A percentile compares a stretch with the other conserved stretches of the same genome.
Evolutionary conservation across 2,888 invertebrate genomes (phyloP).

Genomic region (Lasioglossum marginatum): DNA sequence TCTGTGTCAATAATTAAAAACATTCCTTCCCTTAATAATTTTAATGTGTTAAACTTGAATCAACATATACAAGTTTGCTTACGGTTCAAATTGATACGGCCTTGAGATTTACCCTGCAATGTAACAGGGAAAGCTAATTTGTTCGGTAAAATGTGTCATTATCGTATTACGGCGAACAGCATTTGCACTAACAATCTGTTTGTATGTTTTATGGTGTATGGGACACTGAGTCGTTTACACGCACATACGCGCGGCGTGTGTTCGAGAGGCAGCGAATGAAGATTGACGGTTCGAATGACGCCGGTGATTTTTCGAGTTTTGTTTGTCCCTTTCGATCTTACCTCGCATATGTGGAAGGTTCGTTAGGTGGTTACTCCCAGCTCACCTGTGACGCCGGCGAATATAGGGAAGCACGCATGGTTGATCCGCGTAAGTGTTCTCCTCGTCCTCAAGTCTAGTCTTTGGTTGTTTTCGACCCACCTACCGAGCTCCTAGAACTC

Average conservation of each 20-base stretch:
- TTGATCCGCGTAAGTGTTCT: slow-evolving; percentile 76
- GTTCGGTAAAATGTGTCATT: neutral
- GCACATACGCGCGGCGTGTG: neutral
- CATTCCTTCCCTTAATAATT: neutral
- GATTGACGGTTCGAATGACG: slow-evolving; percentile 6
- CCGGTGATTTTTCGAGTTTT: slow-evolving; percentile 5
- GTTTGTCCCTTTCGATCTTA: slow-evolving; percentile 20
- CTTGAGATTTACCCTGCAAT: neutral
- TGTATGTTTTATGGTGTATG: neutral
- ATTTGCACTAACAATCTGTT: slow-evolving; percentile 6
- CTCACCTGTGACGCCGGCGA: slow-evolving; percentile 75
- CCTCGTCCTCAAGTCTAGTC: slow-evolving; percentile 70
- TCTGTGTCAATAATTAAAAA: neutral
- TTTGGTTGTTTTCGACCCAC: slow-evolving; percentile 62
- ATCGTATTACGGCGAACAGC: neutral
- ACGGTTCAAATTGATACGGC: neutral
- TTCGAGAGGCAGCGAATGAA: slow-evolving; percentile 4
- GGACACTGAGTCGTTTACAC: neutral
- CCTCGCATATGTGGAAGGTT: slow-evolving; percentile 51
- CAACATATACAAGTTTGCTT: neutral
- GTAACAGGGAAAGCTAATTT: neutral
- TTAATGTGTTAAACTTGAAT: too few species aligned
- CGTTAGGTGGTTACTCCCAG: slow-evolving; percentile 60
- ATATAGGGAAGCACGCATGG: slow-evolving; percentile 81
- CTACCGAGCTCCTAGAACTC: slow-evolving; percentile 51